A percentile compares a stretch with the other conserved stretches of the same genome.
Conservation (phyloP, 2,888 invertebrate species). For the Melieria crassipennis region DNA sequence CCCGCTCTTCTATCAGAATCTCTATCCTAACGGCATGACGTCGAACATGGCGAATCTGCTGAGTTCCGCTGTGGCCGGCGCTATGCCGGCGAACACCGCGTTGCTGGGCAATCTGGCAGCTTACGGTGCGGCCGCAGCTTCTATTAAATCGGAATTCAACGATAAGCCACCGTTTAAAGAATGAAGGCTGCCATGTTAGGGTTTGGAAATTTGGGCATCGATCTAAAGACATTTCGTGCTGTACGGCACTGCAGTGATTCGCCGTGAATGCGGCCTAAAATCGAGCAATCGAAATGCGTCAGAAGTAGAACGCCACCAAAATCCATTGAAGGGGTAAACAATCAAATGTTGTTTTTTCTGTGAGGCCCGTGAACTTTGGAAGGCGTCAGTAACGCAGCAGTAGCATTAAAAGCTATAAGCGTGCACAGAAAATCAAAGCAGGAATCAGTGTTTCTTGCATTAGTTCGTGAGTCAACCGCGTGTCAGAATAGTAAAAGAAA, state of each 20-base stretch:
- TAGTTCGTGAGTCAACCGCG: too few relatives aligned
- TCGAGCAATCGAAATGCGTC: too few relatives aligned
- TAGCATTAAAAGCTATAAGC: too few relatives aligned
- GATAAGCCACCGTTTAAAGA: constrained; percentile 55
- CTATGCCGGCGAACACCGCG: constrained; percentile 41
- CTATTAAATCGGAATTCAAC: constrained; percentile 51
- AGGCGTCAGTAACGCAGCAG: too few relatives aligned
- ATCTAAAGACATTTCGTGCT: background rate
- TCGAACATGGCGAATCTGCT: constrained; percentile 45
- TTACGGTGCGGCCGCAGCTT: constrained; percentile 47
- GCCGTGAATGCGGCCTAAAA: background rate
- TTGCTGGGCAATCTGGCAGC: constrained; percentile 54
- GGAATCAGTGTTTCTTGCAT: too few relatives aligned
- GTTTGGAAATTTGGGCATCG: background rate
- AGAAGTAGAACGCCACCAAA: too few relatives aligned
- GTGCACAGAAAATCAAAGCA: too few relatives aligned
- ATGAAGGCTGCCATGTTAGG: constrained; percentile 31
- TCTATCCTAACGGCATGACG: constrained; percentile 57
- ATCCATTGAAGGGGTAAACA: too few relatives aligned
- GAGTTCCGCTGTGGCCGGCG: constrained; percentile 38
- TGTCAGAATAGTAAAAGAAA: too few relatives aligned
- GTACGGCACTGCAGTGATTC: background rate
- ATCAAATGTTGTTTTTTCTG: too few relatives aligned
- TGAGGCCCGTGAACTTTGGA: too few relatives aligned
- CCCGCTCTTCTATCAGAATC: constrained; percentile 63